Evolutionary conservation across 2,888 invertebrate species (phyloP), one percentile per base, ranked within the genome.

Genomic region (Eremobia ochroleuca): DNA sequence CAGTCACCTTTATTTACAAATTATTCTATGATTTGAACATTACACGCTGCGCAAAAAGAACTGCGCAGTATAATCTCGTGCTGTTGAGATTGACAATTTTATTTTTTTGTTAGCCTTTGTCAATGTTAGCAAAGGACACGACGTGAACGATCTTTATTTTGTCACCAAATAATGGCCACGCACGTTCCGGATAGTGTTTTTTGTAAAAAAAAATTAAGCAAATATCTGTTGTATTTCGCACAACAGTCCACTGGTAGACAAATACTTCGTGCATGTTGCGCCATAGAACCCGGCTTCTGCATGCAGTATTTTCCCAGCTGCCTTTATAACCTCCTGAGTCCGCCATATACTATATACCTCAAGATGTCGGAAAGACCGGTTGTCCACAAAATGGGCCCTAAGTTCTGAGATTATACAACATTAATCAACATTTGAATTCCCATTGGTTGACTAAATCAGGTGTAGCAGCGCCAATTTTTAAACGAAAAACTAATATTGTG

Each of bases 41-140:
- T 59, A 67, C 18, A 82, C 80, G 85, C 85, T 88, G 88, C 90
- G 89, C 88, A 88, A 61, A 82, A 86, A 37, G 21, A 88, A 91
- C 87, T 92, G 87, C 94, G 92, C 89, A 91, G 89, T 91, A 73
- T 81, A 89, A 89, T 87, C 86, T 82, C 79, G 79, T 82, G 79
- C 81, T 86, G 80, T 87, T 85, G 88, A 90, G 88, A 88, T 89
- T 89, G 82, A 85, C 65, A 75, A 86, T 66, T n/a, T n/a, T 68
- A 59, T 90, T 94, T 94, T 94, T 94, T 93, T 92, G 87, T 90
- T 76, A 82, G 76, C 79, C 74, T 83, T 83, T 80, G 85, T 85
- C 86, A 86, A 86, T 83, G 81, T 79, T 76, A 55, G 64, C 85
- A 89, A 93, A 94, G 93, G 93, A 92, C 93, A 81, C 82, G 64